Base-by-base conservation (phyloP, 2,113 vertebrate genomes). In the Microcebus jonahi region DNA sequence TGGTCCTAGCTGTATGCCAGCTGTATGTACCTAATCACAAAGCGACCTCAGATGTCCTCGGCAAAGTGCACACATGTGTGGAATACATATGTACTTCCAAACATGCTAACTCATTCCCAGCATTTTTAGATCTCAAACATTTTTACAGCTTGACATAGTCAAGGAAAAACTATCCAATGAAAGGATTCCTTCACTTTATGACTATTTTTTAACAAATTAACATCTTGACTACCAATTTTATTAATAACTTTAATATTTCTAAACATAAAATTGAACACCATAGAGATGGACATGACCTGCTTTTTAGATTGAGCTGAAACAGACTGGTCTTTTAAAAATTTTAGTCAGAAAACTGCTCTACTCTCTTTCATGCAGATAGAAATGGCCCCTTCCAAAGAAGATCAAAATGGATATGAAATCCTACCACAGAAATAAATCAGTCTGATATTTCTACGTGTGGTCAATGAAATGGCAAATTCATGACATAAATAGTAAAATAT, bases 301-400 rank as follows among this genome's bases (percentile, higher is more conserved):
- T 70, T 91, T 81, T 50, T 42, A 27, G 17, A 70, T 4, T 76
- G 61, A 93, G n/a, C 10, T 73, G 31, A 87, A 75, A 81, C 2
- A 91, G 34, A 73, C 61, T 18, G 9, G 12, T 53, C 55, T 89
- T 50, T n/a, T 36, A 39, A 65, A 95, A 86, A 50, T 29, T 29
- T 45, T 65, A 85, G 57, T 87, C 48, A 67, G 59, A 96, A 94
- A 95, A 88, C 23, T 27, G 70, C 29, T 71, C 42, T 91, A 29
- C 29, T 80, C 48, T 77, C 21, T 70, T 94, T 96, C 34, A 71
- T 65, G 29, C 80, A 87, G 39, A 81, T 53, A 83, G 93, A 91
- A 98, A 97, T 6, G 20, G 87, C 92, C 80, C 93, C 77, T 97
- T 98, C 73, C 76, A 96, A 97, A 97, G 65, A 80, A 61, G 59